A percentile compares a stretch with the other conserved stretches of the same genome.
These are phyloP conservation scores for Orthosia gothica DNA, from an alignment of 2,888 invertebrate genomes.

Conservation along the genomic window DNA sequence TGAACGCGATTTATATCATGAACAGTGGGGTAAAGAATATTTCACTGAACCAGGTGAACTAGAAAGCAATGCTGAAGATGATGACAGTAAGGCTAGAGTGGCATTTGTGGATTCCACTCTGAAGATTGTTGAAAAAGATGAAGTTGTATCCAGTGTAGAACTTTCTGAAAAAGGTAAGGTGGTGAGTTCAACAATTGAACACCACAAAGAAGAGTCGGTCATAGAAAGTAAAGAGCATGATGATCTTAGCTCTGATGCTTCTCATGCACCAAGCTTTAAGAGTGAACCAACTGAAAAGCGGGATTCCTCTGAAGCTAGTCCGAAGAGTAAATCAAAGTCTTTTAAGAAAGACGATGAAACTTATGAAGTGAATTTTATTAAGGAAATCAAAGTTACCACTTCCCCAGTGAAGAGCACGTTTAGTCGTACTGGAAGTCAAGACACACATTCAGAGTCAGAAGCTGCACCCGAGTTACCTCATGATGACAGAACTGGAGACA, in stretches of 20 bases:
- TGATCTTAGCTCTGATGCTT: conserved; percentile 88
- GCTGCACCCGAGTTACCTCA: conserved; percentile 89
- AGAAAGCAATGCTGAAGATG: conserved; percentile 87
- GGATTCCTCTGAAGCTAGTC: conserved; percentile 86
- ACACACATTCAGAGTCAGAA: conserved; percentile 91
- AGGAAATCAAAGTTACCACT: conserved; percentile 90
- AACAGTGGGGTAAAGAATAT: conserved; percentile 91
- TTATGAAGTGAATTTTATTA: conserved; percentile 90
- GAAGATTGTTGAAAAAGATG: conserved; percentile 88
- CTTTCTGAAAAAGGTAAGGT: conserved; percentile 88
- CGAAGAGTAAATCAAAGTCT: conserved; percentile 88
- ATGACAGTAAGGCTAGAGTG: conserved; percentile 82
- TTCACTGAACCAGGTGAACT: conserved; percentile 89
- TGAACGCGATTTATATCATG: conserved; percentile 89
- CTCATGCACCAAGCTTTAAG: conserved; percentile 87
- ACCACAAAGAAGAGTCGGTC: conserved; percentile 88
- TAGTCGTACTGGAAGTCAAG: conserved; percentile 91
- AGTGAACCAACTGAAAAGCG: conserved; percentile 85
- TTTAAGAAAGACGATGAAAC: conserved; percentile 89
- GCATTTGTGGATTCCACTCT: conserved; percentile 87
- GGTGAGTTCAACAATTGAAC: conserved; percentile 86
- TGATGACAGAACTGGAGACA: conserved; percentile 84
- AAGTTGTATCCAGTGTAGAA: conserved; percentile 86
- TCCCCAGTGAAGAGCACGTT: conserved; percentile 89
- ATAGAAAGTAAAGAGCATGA: conserved; percentile 90